A percentile compares a stretch with the other conserved stretches of the same genome.
These are phyloP conservation scores for Drosophila meridionalis DNA, from an alignment of 2,888 invertebrate species.

Conservation along the genomic window DNA sequence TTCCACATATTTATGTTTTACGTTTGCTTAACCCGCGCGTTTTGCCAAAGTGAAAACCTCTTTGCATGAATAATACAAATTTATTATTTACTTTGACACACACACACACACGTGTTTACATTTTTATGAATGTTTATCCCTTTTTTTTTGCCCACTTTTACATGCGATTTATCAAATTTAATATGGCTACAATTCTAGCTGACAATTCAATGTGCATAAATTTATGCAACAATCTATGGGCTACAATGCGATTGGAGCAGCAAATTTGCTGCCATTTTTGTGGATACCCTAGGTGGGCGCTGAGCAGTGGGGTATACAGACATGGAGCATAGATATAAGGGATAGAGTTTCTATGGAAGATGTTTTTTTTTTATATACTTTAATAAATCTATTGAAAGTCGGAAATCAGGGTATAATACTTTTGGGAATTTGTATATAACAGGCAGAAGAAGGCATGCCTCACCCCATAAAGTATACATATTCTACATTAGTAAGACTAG, in stretches of 20 bases:
- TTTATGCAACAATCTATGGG: conserved; percentile 54
- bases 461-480: no score
- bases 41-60: conserved; percentile 54
- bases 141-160: conserved; percentile 39
- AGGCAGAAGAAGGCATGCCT: no score
- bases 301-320: neutral
- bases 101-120: neutral
- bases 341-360: neutral
- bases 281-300: conserved; percentile 14
- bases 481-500: no score
- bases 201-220: conserved; percentile 67
- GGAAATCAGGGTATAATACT: no score
- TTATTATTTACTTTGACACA: conserved; percentile 26
- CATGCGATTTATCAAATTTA: conserved; percentile 72
- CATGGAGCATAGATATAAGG: no score
- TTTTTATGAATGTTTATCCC: neutral
- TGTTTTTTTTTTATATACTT: no score
- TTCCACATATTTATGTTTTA: conserved; percentile 64
- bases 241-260: conserved; percentile 42
- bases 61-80: conserved; percentile 60
- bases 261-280: conserved; percentile 27
- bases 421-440: no score
- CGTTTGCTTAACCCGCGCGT: conserved; percentile 58
- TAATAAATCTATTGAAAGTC: no score
- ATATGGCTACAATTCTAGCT: conserved; percentile 61